Base-by-base conservation (phyloP, 2,797 vertebrate genomes). In the Cephalopachus bancanus region DNA sequence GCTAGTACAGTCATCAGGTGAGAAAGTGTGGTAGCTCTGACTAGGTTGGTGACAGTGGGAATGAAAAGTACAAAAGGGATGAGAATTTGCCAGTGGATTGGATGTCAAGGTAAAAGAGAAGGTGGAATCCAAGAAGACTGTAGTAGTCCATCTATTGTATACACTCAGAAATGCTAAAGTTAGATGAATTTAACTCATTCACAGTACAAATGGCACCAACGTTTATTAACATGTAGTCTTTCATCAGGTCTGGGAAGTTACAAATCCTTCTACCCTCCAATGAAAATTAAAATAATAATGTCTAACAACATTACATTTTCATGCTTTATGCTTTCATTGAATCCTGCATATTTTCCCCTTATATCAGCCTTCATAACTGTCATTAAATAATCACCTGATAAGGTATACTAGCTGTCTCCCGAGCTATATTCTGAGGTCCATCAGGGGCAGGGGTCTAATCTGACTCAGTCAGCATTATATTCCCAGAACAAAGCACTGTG, bases 1-100 rank as follows among this genome's bases (percentile, higher is more conserved):
- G 53, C 20, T 5, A 9, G 8, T 4, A 1, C 1, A 5, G 9
- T 28, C 33, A 1, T 16, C 24, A 14, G 33, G 30, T 11, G n/a
- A 94, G 22, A n/a, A 33, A 1, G 1, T 5, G 9, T 1, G 26
- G 67, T 59, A 19, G 5, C 72, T 83, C 5, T 22, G 15, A 60
- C 5, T 1, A 60, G 75, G 37, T 10, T 17, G 26, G 7, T 5
- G 86, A 55, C 12, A 16, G 0, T 6, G 11, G n/a, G 9, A 1
- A 22, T 7, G 0, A 3, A 59, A 4, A 19, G 2, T 20, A 16
- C 3, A 57, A 30, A 17, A 19, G 10, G 69, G 26, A 10, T 4
- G 28, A 33, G 10, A 67, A 44, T 11, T 37, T 5, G 0, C 80
- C 53, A 20, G 14, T 15, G 4, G 55, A 59, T 3, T 44, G 37